These are phyloP conservation scores for Urechis unicinctus DNA, from an alignment of 2,888 invertebrate species.

Conservation along the genomic window DNA sequence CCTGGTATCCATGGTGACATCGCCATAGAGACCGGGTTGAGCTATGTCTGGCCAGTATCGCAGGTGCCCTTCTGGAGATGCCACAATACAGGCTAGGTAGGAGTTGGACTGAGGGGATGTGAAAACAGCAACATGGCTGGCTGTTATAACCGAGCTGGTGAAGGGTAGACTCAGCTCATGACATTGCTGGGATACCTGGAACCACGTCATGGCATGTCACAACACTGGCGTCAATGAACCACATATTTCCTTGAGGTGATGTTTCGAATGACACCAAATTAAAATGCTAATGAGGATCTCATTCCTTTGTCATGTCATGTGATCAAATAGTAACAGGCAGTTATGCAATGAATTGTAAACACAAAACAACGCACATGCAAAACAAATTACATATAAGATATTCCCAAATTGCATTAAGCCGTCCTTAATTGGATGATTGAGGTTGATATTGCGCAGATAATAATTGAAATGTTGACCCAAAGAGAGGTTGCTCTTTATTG, in stretches of 20 bases:
- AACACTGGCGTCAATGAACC: no score
- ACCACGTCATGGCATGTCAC: no score
- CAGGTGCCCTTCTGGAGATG: slow-evolving; percentile 85
- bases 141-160: slow-evolving; percentile 77
- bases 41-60: slow-evolving; percentile 89
- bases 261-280: no score
- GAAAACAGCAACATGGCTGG: slow-evolving; percentile 62
- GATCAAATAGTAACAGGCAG: not conserved
- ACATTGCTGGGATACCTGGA: slow-evolving; percentile 65
- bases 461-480: no score
- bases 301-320: no score
- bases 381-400: no score
- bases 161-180: slow-evolving; percentile 82
- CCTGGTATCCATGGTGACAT: slow-evolving; percentile 77
- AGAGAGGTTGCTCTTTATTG: no score
- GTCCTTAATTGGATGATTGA: no score
- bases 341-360: not conserved
- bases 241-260: no score
- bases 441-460: not conserved
- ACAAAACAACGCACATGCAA: no score
- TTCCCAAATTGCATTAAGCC: no score
- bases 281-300: no score
- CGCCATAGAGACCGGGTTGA: slow-evolving; percentile 78
- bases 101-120: slow-evolving; percentile 58
- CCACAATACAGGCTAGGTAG: slow-evolving; percentile 60